phyloP scores from a whole-genome alignment of 2,888 invertebrate genomes.

The Leucophenga maculata region DNA sequence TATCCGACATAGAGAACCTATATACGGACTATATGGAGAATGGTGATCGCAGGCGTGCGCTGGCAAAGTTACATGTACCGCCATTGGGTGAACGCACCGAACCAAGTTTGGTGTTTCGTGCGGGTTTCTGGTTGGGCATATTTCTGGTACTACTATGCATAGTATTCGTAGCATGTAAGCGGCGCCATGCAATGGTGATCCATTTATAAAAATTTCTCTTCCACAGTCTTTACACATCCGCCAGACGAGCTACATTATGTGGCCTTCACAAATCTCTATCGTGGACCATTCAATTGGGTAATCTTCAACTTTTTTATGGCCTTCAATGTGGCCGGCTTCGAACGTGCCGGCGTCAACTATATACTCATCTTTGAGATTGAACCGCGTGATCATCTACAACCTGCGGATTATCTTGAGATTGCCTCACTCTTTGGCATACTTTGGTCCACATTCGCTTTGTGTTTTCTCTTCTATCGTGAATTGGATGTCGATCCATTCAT shows the following conservation, averaged over 20 bases:
- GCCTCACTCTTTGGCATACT: constrained; percentile 91
- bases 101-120: constrained; percentile 93
- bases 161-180: constrained; percentile 84
- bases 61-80: constrained; percentile 96
- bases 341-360: constrained; percentile 95
- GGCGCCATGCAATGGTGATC: constrained; percentile 14
- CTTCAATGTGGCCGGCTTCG: constrained; percentile 95
- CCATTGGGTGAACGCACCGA: constrained; percentile 88
- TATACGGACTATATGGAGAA: constrained; percentile 87
- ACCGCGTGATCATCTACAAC: constrained; percentile 89
- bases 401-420: constrained; percentile 91
- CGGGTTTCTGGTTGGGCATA: constrained; percentile 92
- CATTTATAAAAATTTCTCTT: neutral
- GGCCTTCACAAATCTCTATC: constrained; percentile 88
- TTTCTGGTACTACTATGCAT: constrained; percentile 87
- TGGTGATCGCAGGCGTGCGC: constrained; percentile 93
- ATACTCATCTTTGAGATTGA: constrained; percentile 96
- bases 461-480: constrained; percentile 77
- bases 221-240: neutral
- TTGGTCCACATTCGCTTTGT: constrained; percentile 88
- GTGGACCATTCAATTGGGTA: constrained; percentile 91
- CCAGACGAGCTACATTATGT: neutral
- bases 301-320: constrained; percentile 92
- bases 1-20: constrained; percentile 85
- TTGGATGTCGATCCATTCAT: constrained; percentile 89